Percentiles rank a stretch among this genome's conserved stretches.
Evolutionary conservation across 2,888 invertebrate genomes (phyloP).

Genomic region (Lochmaea capreae): DNA sequence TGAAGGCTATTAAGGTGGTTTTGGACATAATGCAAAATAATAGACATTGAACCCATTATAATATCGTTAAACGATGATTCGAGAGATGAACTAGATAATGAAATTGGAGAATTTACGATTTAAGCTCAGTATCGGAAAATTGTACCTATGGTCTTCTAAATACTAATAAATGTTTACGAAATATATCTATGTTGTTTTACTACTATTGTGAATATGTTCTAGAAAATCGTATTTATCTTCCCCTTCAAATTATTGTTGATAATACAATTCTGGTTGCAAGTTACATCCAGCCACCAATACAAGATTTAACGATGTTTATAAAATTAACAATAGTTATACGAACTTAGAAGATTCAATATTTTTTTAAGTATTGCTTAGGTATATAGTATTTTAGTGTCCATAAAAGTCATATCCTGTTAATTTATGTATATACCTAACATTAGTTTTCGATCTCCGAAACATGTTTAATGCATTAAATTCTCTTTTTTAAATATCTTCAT

Average conservation of each 20-base stretch:
- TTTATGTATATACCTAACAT: constrained; percentile 3
- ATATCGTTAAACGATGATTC: too few relatives aligned
- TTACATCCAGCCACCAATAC: not conserved
- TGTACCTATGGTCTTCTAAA: too few relatives aligned
- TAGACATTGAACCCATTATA: too few relatives aligned
- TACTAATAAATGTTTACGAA: too few relatives aligned
- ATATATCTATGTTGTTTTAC: too few relatives aligned
- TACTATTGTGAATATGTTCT: too few relatives aligned
- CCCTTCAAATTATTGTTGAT: not conserved
- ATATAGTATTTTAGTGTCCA: constrained; percentile 4
- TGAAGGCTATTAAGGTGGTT: too few relatives aligned
- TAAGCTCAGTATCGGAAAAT: too few relatives aligned
- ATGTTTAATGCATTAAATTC: not conserved
- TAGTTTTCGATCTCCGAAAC: constrained; percentile 2
- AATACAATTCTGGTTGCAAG: not conserved
- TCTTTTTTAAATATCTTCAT: not conserved
- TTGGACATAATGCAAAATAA: too few relatives aligned
- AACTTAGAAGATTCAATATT: not conserved
- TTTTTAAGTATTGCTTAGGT: not conserved
- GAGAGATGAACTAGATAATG: too few relatives aligned
- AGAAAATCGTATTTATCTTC: not conserved
- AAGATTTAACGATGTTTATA: not conserved
- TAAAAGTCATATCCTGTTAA: constrained; percentile 14
- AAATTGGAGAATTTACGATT: too few relatives aligned
- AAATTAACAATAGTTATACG: not conserved